Evolutionary conservation across 2,113 vertebrate genomes (phyloP), one percentile per base, ranked within the genome.

Genomic region (Neopipo cinnamomea): DNA sequence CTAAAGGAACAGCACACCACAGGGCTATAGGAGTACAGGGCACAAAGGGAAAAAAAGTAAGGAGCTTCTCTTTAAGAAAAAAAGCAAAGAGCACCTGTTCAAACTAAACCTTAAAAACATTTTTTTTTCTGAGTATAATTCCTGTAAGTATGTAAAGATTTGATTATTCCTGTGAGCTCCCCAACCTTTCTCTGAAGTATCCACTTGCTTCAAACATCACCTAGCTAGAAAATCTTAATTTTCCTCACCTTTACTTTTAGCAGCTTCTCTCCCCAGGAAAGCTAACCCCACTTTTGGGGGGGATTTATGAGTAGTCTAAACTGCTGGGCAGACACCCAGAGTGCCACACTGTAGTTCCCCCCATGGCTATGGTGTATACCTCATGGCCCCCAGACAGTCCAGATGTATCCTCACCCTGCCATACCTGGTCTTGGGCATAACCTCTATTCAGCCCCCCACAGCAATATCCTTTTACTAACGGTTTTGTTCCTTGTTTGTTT

Each of bases 261-360:
- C 13, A 62, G 3, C 5, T 74, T 76, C 10, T 74, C 2, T 9
- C 16, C 2, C 5, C 3, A 47, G 16, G 6, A 89, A 53, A 9
- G 19, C 11, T 82, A 75, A 28, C 8, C 1, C 6, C 5, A 13
- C 1, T 24, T 58, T 18, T 35, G 5, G 11, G 4, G 6, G 6
- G 18, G 8, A 28, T 88, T 30, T 8, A 12, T 63, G 20, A 2
- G 5, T 53, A 77, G 14, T 25, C 39, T 31, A 53, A 86, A 24
- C 5, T 61, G 7, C 46, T 20, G 20, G 30, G 17, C 20, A 49
- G 49, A 66, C 15, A 53, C 8, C 1, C 7, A n/a, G 11, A 16
- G 14, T 89, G 5, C 31, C 4, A 2, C 15, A 24, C 2, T 16
- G 1, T 19, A 19, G 10, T 17, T 63, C 16, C 8, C 33, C 6